These are phyloP conservation scores for Drosophila prosaltans DNA, from an alignment of 1,140 invertebrate genomes.

Conservation along the genomic window DNA sequence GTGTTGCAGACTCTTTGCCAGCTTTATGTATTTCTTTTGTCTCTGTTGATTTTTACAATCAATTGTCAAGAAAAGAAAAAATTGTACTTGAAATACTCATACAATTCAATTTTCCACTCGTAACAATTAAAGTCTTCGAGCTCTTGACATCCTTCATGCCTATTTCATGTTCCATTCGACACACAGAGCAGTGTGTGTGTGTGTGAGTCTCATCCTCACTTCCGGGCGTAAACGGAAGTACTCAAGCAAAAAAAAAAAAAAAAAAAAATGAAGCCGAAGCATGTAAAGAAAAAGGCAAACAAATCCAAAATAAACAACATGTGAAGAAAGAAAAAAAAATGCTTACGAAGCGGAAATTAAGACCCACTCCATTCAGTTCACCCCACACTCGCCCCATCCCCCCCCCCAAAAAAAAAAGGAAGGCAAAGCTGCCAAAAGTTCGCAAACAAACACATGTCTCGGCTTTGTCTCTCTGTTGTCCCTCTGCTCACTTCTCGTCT, in stretches of 20 bases:
- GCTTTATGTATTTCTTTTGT: neutral
- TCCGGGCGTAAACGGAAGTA: constrained; percentile 74
- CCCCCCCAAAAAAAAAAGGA: constrained; percentile 28
- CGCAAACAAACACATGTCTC: constrained; percentile 79
- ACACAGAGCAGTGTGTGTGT: neutral
- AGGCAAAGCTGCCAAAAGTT: constrained; percentile 77
- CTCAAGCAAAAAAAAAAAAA: constrained; percentile 66
- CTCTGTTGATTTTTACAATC: constrained; percentile 26
- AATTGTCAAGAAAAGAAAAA: constrained; percentile 20
- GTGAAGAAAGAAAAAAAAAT: constrained; percentile 60
- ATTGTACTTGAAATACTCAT: constrained; percentile 25
- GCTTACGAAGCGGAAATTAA: constrained; percentile 79
- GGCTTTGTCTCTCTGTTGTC: constrained; percentile 38
- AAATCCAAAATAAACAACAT: constrained; percentile 68
- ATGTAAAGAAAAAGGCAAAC: constrained; percentile 55
- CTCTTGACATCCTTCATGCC: constrained; percentile 47
- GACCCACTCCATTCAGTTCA: constrained; percentile 60
- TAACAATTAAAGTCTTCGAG: constrained; percentile 64
- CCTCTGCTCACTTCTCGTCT: neutral
- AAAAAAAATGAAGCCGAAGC: constrained; percentile 34
- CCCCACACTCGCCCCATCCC: no score
- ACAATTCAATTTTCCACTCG: constrained; percentile 72
- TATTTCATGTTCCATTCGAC: constrained; percentile 18
- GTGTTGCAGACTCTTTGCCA: constrained; percentile 30
- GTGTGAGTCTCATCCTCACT: constrained; percentile 43